Percentiles rank a stretch among this genome's conserved stretches.
These are phyloP conservation scores for Herpetotheres cachinnans DNA, from an alignment of 2,113 vertebrate genomes.

Conservation along the genomic window DNA sequence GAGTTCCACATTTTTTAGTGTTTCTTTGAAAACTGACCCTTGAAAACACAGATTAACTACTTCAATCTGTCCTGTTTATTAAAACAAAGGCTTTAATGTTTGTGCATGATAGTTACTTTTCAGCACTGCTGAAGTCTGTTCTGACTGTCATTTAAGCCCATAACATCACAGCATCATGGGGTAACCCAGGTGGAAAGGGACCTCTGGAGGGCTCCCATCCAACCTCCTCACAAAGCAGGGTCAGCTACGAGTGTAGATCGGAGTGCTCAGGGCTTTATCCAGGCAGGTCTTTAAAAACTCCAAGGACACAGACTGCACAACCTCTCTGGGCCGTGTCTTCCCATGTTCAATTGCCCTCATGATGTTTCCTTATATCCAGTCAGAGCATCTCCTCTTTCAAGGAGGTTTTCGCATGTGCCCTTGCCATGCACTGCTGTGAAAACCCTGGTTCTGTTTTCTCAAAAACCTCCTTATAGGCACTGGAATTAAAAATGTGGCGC, in stretches of 20 bases:
- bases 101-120: neutral
- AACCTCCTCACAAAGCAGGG: neutral
- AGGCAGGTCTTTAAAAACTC: neutral
- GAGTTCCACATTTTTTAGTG: neutral
- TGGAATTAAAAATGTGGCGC: neutral
- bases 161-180: neutral
- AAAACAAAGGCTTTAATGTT: neutral
- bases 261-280: neutral
- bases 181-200: neutral
- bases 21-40: neutral
- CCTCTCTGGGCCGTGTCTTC: neutral
- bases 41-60: neutral
- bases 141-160: neutral
- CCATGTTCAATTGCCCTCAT: neutral
- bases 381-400: neutral
- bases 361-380: neutral
- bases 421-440: neutral
- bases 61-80: neutral
- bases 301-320: neutral
- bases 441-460: neutral
- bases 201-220: neutral
- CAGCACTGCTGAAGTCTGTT: neutral
- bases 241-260: neutral
- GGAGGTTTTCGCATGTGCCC: neutral
- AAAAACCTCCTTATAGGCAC: neutral